phyloP scores from a whole-genome alignment of 2,888 invertebrate genomes.

The Phrixothrix hirtus region DNA sequence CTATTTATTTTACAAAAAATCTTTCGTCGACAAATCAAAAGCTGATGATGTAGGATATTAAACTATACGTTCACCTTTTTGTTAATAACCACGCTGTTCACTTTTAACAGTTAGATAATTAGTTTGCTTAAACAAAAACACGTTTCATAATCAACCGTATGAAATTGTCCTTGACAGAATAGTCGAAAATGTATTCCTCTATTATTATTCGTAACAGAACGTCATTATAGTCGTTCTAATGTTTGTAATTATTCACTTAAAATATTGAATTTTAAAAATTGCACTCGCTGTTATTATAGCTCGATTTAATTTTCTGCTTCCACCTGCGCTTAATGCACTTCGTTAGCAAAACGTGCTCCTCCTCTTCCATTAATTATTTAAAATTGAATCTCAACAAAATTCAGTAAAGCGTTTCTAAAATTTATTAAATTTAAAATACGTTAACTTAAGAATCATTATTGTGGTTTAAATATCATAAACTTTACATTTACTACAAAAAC shows the following conservation, averaged over 20 bases:
- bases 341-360: slow-evolving; percentile 12
- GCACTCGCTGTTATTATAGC: slow-evolving; percentile 10
- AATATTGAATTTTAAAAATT: slow-evolving; percentile 15
- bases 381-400: slow-evolving; percentile 9
- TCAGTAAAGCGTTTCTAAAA: background rate
- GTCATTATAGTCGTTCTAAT: slow-evolving; percentile 6
- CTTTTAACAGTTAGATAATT: slow-evolving; percentile 37
- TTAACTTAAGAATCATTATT: background rate
- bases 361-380: slow-evolving; percentile 13
- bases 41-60: slow-evolving; percentile 20
- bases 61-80: slow-evolving; percentile 23
- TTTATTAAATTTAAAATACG: background rate
- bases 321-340: slow-evolving; percentile 16
- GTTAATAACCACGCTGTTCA: slow-evolving; percentile 27
- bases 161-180: slow-evolving; percentile 25
- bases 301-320: slow-evolving; percentile 10
- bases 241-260: slow-evolving; percentile 13
- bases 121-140: slow-evolving; percentile 43
- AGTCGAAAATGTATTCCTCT: slow-evolving; percentile 24
- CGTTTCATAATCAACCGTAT: slow-evolving; percentile 32
- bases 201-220: slow-evolving; percentile 13
- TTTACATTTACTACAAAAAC: too few species aligned
- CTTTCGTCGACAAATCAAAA: slow-evolving; percentile 13
- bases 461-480: background rate
- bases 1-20: too few species aligned